Evolutionary conservation across 2,888 invertebrate species (phyloP).

Genomic region (Nematopogon swammerdamellus): DNA sequence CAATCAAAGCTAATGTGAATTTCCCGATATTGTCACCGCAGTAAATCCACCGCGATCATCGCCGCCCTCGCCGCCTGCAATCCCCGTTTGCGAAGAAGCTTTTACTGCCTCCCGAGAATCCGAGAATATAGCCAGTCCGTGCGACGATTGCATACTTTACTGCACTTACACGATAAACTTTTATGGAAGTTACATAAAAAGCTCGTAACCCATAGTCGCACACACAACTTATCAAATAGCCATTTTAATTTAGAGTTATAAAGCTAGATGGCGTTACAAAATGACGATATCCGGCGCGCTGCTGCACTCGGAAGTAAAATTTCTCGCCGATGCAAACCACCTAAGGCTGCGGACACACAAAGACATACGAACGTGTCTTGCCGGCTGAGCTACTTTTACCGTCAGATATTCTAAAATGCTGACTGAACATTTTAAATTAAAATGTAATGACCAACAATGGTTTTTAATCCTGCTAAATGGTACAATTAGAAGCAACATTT

Average conservation of each 20-base stretch:
- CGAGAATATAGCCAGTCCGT: too few relatives aligned
- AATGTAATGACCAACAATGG: too few relatives aligned
- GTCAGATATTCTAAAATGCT: too few relatives aligned
- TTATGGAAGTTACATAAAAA: neutral
- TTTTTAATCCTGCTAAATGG: too few relatives aligned
- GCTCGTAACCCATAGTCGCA: neutral
- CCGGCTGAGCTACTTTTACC: too few relatives aligned
- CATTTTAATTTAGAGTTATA: constrained; percentile 1
- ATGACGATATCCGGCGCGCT: neutral
- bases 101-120: neutral
- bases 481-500: too few relatives aligned
- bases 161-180: neutral
- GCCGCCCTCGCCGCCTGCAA: neutral
- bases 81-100: neutral
- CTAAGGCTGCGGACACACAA: neutral
- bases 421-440: too few relatives aligned
- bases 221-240: neutral
- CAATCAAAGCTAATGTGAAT: too few relatives aligned
- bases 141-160: neutral
- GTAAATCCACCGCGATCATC: too few relatives aligned
- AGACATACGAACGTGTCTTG: too few relatives aligned
- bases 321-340: neutral
- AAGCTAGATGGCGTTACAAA: constrained; percentile 1
- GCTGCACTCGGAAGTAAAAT: neutral
- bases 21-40: too few relatives aligned